These are phyloP conservation scores for Bicyclus anynana DNA, from an alignment of 1,140 invertebrate genomes.

Conservation along the genomic window DNA sequence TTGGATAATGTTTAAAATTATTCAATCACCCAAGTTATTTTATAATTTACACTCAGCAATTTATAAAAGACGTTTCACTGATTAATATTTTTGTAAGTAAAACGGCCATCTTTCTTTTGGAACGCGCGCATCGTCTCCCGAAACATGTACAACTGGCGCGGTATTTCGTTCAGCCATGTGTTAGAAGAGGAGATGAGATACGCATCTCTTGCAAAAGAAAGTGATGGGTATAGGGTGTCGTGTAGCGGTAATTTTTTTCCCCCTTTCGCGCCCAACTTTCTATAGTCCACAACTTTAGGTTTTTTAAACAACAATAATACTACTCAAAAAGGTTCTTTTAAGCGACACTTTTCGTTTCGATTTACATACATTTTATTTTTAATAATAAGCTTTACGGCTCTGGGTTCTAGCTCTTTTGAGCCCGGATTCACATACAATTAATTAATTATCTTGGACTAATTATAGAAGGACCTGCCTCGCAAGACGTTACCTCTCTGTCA, in stretches of 20 bases:
- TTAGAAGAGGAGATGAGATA: conserved; percentile 42
- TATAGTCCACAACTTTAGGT: too few relatives aligned
- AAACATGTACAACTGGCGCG: conserved; percentile 49
- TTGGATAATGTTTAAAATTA: conserved; percentile 5
- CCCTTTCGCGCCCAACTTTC: conserved; percentile 72
- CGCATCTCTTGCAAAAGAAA: conserved; percentile 24
- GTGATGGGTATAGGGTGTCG: conserved; percentile 54
- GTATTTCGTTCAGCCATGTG: conserved; percentile 41
- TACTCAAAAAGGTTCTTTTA: too few relatives aligned
- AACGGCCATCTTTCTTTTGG: conserved; percentile 31
- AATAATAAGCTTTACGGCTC: too few relatives aligned
- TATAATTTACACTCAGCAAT: background rate
- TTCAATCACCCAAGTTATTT: background rate
- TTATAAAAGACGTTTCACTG: conserved; percentile 16
- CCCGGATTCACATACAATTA: too few relatives aligned
- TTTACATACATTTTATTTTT: too few relatives aligned
- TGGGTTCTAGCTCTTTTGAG: too few relatives aligned
- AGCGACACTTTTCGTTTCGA: too few relatives aligned
- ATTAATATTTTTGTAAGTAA: conserved; percentile 21
- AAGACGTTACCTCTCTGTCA: too few relatives aligned
- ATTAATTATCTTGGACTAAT: too few relatives aligned
- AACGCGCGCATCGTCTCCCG: conserved; percentile 45
- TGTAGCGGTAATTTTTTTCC: conserved; percentile 73
- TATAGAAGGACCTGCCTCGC: too few relatives aligned
- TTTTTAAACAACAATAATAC: too few relatives aligned